Conservation (phyloP, 1,140 invertebrate species). For the Chymomyza costata region DNA sequence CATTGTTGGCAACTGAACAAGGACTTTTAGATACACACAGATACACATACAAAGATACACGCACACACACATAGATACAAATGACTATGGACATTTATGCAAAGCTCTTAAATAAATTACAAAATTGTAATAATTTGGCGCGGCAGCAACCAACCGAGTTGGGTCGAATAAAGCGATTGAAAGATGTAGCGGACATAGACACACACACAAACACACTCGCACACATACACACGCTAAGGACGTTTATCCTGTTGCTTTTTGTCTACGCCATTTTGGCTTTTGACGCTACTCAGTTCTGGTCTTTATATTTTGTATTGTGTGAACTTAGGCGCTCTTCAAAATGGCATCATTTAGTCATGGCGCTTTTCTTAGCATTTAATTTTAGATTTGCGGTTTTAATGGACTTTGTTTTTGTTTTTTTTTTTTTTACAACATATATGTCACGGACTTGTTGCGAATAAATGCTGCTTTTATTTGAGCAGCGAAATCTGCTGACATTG, state of each 20-base stretch:
- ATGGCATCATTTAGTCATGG: slow-evolving; percentile 49
- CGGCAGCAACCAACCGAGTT: neutral
- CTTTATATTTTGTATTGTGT: slow-evolving; percentile 42
- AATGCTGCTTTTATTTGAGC: slow-evolving; percentile 21
- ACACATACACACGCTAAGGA: neutral
- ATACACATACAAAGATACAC: too few species aligned
- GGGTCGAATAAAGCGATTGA: slow-evolving; percentile 16
- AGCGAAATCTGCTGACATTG: too few species aligned
- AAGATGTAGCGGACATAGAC: neutral
- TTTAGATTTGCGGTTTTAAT: slow-evolving; percentile 48
- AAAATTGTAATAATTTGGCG: slow-evolving; percentile 65
- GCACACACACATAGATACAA: slow-evolving; percentile 31
- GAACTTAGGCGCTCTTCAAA: slow-evolving; percentile 38
- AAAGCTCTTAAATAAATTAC: slow-evolving; percentile 64
- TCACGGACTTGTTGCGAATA: too few species aligned
- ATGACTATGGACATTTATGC: slow-evolving; percentile 58
- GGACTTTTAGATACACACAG: too few species aligned
- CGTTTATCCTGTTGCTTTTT: slow-evolving; percentile 46
- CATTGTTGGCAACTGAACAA: too few species aligned
- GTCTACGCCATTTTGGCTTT: slow-evolving; percentile 32
- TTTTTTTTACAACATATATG: too few species aligned
- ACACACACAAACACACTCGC: neutral
- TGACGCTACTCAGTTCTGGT: too few species aligned
- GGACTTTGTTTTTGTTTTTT: too few species aligned
- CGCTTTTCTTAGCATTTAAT: slow-evolving; percentile 56